A percentile compares a stretch with the other conserved stretches of the same genome.
These are phyloP conservation scores for Eunapius fragilis DNA, from an alignment of 37 sponge, comb jelly and placozoan species.

Conservation along the genomic window DNA sequence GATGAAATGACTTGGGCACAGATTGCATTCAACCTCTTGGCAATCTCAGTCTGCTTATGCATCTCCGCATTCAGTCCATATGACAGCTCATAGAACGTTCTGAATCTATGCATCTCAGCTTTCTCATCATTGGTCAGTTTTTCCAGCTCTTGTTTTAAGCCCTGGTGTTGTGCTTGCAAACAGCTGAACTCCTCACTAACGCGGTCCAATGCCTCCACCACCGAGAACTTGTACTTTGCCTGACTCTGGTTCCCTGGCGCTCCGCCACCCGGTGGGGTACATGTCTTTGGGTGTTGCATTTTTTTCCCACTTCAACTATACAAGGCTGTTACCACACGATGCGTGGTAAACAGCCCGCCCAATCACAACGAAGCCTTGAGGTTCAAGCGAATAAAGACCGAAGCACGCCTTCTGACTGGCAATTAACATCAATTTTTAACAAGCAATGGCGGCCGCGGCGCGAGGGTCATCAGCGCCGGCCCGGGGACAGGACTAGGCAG, in stretches of 20 bases:
- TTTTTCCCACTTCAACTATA: not conserved
- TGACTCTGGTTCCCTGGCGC: slow-evolving; percentile 11
- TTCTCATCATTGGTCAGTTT: slow-evolving; percentile 69
- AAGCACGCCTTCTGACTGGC: no score
- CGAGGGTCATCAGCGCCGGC: no score
- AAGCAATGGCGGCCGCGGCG: no score
- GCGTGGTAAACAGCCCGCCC: not conserved
- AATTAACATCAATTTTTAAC: no score
- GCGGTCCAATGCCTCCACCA: slow-evolving; percentile 57
- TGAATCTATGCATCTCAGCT: slow-evolving; percentile 62
- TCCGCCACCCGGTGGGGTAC: not conserved
- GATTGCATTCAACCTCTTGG: slow-evolving; percentile 85
- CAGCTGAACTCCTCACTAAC: slow-evolving; percentile 69
- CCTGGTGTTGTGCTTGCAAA: slow-evolving; percentile 61
- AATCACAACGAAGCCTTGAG: not conserved
- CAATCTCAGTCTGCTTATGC: slow-evolving; percentile 96
- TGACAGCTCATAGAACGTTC: slow-evolving; percentile 96
- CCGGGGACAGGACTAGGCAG: no score
- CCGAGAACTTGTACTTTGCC: slow-evolving; percentile 44
- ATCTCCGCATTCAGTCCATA: slow-evolving; percentile 96
- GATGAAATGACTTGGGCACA: slow-evolving; percentile 85
- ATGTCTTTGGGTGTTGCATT: slow-evolving; percentile 10
- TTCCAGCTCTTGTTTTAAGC: slow-evolving; percentile 63
- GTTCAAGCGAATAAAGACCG: no score
- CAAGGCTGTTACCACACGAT: not conserved